These are phyloP conservation scores for Drosophila fungiperda DNA, from an alignment of 2,888 invertebrate genomes.

Conservation along the genomic window DNA sequence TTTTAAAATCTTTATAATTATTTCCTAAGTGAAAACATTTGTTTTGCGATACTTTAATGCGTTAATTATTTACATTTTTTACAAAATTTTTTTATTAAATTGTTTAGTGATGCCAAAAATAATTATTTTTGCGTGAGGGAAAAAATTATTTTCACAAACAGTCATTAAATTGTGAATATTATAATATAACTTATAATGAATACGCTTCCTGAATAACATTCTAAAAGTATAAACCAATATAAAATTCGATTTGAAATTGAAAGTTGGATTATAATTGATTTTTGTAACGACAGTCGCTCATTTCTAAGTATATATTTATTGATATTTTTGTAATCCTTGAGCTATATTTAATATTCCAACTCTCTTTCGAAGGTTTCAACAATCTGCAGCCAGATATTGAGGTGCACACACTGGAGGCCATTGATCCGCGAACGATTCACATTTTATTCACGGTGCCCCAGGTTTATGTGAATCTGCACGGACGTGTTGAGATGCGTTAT, in stretches of 20 bases:
- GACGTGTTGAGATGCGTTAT: constrained; percentile 94
- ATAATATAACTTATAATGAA: too few relatives aligned
- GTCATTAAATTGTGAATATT: not conserved
- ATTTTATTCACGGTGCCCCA: constrained; percentile 93
- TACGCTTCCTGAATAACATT: too few relatives aligned
- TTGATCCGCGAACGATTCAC: constrained; percentile 92
- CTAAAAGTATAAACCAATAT: not conserved
- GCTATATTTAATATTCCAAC: not conserved
- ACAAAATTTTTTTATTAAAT: not conserved
- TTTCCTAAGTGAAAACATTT: not conserved
- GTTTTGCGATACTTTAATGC: not conserved
- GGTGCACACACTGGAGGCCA: constrained; percentile 89
- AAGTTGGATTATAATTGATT: not conserved
- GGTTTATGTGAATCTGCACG: constrained; percentile 93
- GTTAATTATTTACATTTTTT: not conserved
- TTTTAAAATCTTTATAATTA: not conserved
- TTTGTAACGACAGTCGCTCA: not conserved
- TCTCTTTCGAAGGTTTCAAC: constrained; percentile 57
- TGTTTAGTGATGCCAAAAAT: not conserved
- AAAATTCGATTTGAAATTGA: constrained; percentile 16
- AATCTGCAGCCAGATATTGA: constrained; percentile 85
- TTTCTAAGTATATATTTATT: not conserved
- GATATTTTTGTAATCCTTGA: not conserved
- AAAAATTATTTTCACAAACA: not conserved
- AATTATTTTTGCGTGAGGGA: not conserved